Base-by-base conservation (phyloP, 1,140 invertebrate species). In the Atta colombica region DNA sequence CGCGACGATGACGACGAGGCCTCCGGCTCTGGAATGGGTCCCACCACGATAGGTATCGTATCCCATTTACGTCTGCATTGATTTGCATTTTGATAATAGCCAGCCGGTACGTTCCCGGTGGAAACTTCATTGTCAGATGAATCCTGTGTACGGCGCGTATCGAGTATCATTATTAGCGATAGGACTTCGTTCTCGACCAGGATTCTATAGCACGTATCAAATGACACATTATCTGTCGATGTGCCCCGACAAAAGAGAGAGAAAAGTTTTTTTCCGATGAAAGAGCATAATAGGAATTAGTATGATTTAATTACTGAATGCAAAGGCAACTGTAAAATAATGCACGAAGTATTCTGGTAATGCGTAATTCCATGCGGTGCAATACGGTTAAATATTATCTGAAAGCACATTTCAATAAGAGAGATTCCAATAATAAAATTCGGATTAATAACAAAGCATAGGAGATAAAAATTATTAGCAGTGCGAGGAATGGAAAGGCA, bases 1-100 rank as follows among this genome's bases (percentile, higher is more conserved):
- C 90, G 89, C 55, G 93, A 91, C 25, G 93, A 93, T 25, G 93
- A 93, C 35, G 92, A 90, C 31, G 94, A 95, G 28, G 95, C 91
- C 7, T 95, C 95, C 7, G 96, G 95, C 35, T 96, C 95, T 10
- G 96, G 96, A 85, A 88, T 84, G 88, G 94, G 94, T 72, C 92
- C 94, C 1, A 88, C 77, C 1, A 87, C 87, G 35, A 72, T 75
- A 49, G 91, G 92, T 93, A 90, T 35, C 49, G 72, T 85, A 25
- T 55, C 12, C 18, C 21, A 55, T 3, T 45, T 28, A 80, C 45
- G 28, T 60, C 53, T 16, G 53, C 68, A 74, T n/a, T 78, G n/a
- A 80, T 82, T 81, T 78, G 55, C 51, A 84, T 86, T 25, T 53
- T 65, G 74, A 86, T 74, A 85, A 74, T 71, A 21, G 21, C 21